phyloP scores from a whole-genome alignment of 1,140 invertebrate species.

The Pollicipes pollicipes region DNA sequence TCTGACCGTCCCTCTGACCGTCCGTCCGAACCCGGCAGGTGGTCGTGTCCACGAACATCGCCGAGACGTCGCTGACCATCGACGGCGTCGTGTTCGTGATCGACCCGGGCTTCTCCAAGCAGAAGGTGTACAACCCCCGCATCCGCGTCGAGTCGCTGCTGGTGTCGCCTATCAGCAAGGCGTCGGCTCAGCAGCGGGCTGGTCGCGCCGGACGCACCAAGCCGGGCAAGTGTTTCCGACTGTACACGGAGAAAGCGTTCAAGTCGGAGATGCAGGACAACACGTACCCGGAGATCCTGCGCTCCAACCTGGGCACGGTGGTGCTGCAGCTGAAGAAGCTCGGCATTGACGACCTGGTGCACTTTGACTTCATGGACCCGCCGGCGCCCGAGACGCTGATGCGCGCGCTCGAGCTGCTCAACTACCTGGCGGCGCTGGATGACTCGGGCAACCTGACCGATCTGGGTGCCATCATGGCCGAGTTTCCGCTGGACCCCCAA shows the following conservation, averaged over 20 bases:
- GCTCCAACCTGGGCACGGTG: constrained; percentile 91
- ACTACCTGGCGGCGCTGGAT: constrained; percentile 90
- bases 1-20: no score
- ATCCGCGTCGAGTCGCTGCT: constrained; percentile 93
- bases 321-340: constrained; percentile 97
- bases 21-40: no score
- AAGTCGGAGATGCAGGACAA: constrained; percentile 99
- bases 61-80: constrained; percentile 97
- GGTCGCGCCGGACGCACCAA: constrained; percentile 90
- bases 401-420: constrained; percentile 90
- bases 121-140: constrained; percentile 94
- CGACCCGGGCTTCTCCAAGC: constrained; percentile 99
- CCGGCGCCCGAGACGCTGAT: constrained; percentile 99
- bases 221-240: constrained; percentile 93
- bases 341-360: constrained; percentile 96
- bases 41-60: constrained; percentile 97
- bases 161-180: constrained; percentile 97
- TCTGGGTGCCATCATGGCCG: constrained; percentile 96
- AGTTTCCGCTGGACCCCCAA: constrained; percentile 97
- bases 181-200: constrained; percentile 95
- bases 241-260: constrained; percentile 98
- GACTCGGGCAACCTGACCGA: constrained; percentile 83
- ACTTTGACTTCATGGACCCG: constrained; percentile 99
- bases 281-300: constrained; percentile 95
- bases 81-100: constrained; percentile 99